Evolutionary conservation across 2,113 vertebrate genomes (phyloP), one percentile per base, ranked within the genome.

Genomic region (Setophaga coronata): DNA sequence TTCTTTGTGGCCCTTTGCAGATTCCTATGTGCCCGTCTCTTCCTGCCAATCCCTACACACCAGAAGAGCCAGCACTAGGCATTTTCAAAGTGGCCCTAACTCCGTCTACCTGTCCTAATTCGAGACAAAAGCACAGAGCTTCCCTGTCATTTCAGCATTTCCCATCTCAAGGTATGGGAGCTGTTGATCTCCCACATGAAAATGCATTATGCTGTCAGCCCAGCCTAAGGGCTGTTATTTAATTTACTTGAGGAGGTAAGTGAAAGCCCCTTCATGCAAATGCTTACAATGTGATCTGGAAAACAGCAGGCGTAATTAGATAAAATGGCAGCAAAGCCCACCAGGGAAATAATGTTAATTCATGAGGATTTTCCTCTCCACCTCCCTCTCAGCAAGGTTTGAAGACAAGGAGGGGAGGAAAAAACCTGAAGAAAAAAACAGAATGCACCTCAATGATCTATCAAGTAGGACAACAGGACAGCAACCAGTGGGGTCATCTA

Each of bases 201-300:
- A 95, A 97, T 84, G 88, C 82, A 96, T 96, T 87, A 95, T 71
- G 92, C 92, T 93, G 88, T 96, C 96, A 96, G 96, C 92, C 92
- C 90, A 92, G 96, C 96, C 93, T 97, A 93, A 96, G 91, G 96
- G 95, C 94, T 95, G 92, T 94, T 97, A 96, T 96, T 96, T 97
- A 93, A 97, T 97, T 97, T 96, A 97, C 92, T 95, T 96, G 94
- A 96, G 95, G 94, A 96, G 96, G 96, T 97, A 96, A 96, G 96
- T 96, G 96, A 96, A 96, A 97, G 96, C 90, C 96, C 96, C 96
- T 93, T 97, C 92, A 95, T 96, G 95, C 95, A 96, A 95, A 96
- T 94, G 93, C 95, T 96, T 94, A 96, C 96, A 94, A 89, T 96
- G 95, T 87, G 96, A 97, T 97, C 95, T 93, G 93, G 95, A 96